Evolutionary conservation across 2,797 vertebrate genomes (phyloP).

Genomic region (Malacoctenus gilli): DNA sequence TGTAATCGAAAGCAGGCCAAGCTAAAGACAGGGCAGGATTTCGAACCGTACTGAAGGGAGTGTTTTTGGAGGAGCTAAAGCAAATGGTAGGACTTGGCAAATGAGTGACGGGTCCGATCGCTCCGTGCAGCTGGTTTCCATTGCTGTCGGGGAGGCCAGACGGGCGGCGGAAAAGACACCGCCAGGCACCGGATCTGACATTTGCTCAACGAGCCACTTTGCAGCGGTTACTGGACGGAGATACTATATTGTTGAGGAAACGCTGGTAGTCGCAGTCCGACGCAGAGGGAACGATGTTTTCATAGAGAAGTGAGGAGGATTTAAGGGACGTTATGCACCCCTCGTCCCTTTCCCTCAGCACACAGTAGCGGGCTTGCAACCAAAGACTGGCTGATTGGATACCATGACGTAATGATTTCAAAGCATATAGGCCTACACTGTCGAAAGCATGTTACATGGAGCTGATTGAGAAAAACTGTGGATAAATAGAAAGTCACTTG

Average conservation of each 20-base stretch:
- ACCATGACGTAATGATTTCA: no score
- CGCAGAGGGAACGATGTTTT: constrained; percentile 36
- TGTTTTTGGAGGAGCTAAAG: constrained; percentile 64
- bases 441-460: no score
- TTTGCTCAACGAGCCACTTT: constrained; percentile 59
- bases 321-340: constrained; percentile 28
- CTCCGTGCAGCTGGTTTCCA: constrained; percentile 77
- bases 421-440: no score
- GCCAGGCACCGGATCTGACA: constrained; percentile 54
- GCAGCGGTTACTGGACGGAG: constrained; percentile 45
- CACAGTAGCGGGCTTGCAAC: no score
- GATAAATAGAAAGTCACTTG: no score
- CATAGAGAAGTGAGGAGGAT: constrained; percentile 10
- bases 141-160: constrained; percentile 55
- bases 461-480: no score
- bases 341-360: no score
- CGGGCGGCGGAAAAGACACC: constrained; percentile 54
- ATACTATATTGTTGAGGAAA: constrained; percentile 55
- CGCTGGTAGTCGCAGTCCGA: constrained; percentile 30
- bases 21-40: constrained; percentile 62
- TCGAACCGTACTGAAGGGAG: constrained; percentile 56
- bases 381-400: no score
- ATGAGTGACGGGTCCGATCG: constrained; percentile 57
- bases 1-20: constrained; percentile 76
- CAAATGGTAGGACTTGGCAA: constrained; percentile 61